Evolutionary conservation across 2,113 vertebrate genomes (phyloP).

Genomic region (Vulpes vulpes): DNA sequence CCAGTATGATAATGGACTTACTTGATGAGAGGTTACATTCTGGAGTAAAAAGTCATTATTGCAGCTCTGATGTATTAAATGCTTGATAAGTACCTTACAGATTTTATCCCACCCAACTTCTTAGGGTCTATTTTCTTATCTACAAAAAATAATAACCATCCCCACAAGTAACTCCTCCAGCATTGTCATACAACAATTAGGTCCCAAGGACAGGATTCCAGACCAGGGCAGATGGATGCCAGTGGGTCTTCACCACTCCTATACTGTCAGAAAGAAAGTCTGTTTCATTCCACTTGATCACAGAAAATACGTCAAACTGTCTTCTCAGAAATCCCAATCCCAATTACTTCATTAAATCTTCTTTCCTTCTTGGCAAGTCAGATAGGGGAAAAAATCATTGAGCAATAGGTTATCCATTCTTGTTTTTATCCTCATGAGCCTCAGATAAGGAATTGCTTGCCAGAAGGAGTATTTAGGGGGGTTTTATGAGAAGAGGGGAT

Average conservation of each 20-base stretch:
- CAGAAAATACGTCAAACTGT: neutral
- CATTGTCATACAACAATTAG: neutral
- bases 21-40: neutral
- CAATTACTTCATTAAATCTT: neutral
- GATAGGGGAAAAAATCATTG: neutral
- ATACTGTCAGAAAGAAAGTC: neutral
- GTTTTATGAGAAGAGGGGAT: neutral
- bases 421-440: neutral
- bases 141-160: neutral
- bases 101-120: conserved; percentile 20
- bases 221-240: neutral
- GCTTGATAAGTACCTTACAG: neutral
- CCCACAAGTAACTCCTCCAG: neutral
- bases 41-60: neutral
- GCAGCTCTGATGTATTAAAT: neutral
- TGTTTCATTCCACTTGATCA: neutral
- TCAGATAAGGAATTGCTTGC: neutral
- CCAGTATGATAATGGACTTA: neutral
- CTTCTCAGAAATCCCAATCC: neutral
- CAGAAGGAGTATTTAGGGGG: rapidly evolving
- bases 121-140: neutral
- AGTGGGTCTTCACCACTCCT: neutral
- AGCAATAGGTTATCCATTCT: neutral
- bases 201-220: neutral
- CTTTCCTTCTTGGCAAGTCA: neutral